phyloP scores from a whole-genome alignment of 2,888 invertebrate species.

The Andrena bicolor region DNA sequence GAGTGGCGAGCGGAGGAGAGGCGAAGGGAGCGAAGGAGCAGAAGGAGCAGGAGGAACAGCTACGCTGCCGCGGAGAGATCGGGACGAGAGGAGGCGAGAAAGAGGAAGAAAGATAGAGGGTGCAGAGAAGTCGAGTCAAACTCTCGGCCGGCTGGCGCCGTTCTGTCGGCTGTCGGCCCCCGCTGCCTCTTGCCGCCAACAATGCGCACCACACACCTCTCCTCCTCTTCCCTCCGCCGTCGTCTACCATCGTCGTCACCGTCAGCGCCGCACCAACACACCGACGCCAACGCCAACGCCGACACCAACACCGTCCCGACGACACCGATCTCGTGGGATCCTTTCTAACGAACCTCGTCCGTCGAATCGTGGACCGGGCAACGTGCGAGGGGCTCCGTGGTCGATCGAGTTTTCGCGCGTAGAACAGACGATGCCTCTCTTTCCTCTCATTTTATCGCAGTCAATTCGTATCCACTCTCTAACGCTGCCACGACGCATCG shows the following conservation, averaged over 20 bases:
- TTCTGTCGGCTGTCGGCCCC: conserved; percentile 81
- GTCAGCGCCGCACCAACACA: conserved; percentile 30
- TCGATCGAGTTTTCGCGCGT: conserved; percentile 25
- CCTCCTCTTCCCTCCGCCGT: conserved; percentile 40
- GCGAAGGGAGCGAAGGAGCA: conserved; percentile 22
- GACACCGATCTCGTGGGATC: conserved; percentile 40
- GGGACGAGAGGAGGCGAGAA: conserved; percentile 21
- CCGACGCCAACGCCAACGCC: conserved; percentile 18
- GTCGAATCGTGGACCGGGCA: conserved; percentile 25
- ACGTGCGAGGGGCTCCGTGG: conserved; percentile 5
- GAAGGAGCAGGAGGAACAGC: conserved; percentile 11
- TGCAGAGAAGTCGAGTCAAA: conserved; percentile 71
- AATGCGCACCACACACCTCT: conserved; percentile 73
- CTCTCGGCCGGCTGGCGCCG: conserved; percentile 79
- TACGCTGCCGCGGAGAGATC: background rate
- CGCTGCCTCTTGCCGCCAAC: conserved; percentile 78
- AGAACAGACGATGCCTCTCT: background rate
- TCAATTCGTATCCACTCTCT: too few species aligned
- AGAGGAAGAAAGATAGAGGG: conserved; percentile 41
- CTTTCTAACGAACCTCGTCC: conserved; percentile 42
- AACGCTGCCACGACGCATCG: too few species aligned
- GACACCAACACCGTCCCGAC: conserved; percentile 20
- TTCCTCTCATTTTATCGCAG: conserved; percentile 2
- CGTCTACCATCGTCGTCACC: conserved; percentile 52
- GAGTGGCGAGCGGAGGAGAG: conserved; percentile 7